Percentiles rank a stretch among this genome's conserved stretches.
Conservation (phyloP, 2,113 vertebrate species). For the Cromileptes altivelis region DNA sequence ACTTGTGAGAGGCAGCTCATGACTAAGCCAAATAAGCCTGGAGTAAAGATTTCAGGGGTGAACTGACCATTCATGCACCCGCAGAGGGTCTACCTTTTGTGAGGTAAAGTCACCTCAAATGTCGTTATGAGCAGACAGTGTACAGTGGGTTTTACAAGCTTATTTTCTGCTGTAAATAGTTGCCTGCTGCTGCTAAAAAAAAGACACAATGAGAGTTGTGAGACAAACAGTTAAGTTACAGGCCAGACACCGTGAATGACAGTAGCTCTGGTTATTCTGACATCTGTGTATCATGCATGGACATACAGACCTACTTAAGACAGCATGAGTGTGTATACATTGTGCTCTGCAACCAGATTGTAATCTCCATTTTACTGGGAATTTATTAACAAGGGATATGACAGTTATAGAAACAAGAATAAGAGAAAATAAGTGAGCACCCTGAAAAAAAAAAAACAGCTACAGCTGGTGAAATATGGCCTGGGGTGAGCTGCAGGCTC, state of each 20-base stretch:
- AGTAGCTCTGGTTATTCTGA: not conserved
- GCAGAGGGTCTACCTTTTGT: not conserved
- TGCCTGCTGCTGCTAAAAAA: too few species aligned
- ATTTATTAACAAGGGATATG: not conserved
- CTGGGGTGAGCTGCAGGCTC: conserved; percentile 42
- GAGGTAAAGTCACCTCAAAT: not conserved
- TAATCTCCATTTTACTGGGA: not conserved
- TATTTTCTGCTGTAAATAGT: not conserved
- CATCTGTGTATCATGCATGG: not conserved
- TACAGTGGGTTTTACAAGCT: not conserved
- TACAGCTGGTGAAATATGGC: conserved; percentile 37
- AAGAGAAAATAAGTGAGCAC: not conserved
- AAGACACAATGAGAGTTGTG: not conserved
- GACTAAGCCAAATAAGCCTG: conserved; percentile 34
- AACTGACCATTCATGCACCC: conserved; percentile 2
- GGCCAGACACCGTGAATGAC: not conserved
- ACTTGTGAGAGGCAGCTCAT: conserved; percentile 26
- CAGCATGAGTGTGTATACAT: not conserved
- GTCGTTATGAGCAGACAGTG: not conserved
- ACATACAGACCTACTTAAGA: not conserved
- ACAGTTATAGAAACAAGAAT: not conserved
- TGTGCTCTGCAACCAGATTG: not conserved
- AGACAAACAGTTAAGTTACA: not conserved
- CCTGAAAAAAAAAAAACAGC: not conserved
- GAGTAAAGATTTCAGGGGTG: conserved; percentile 16